Evolutionary conservation across 2,113 vertebrate genomes (phyloP), one percentile per base, ranked within the genome.

Genomic region (Nanorana parkeri): DNA sequence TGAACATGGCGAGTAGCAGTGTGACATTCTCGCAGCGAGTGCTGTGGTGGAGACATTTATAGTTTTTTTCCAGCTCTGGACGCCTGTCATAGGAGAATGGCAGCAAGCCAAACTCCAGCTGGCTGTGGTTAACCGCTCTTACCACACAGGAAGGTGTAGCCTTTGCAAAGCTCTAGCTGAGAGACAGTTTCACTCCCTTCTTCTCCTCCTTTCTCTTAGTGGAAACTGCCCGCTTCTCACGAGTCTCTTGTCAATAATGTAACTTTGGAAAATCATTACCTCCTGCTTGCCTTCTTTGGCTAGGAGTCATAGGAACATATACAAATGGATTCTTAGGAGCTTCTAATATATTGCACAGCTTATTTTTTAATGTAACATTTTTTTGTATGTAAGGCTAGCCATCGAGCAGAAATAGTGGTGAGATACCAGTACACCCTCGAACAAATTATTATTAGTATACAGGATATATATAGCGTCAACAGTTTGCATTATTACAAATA

Each of bases 101-200:
- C 77, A n/a, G 15, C 5, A 10, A 24, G 77, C 60, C 79, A 73
- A 47, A 41, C 54, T 73, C 69, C 79, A 65, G 71, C 69, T 82
- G 63, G 20, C 41, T 82, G 80, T 56, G 80, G 80, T 82, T 66
- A 75, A 56, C 71, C 69, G 23, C 80, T 75, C 52, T 67, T 58
- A 75, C 80, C 71, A 63, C 80, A 82, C 71, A 75, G 69, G 71
- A 82, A 75, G 67, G 69, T 81, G 47, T 74, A 74, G 61, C 79
- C 55, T 74, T 71, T 72, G 60, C 60, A 24, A 74, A 81, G 19
- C 60, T 32, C 63, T 65, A 52, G 60, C 60, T 26, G 16, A 41
- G 32, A 29, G 66, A 79, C 68, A n/a, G 32, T 66, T 68, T 78
- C 77, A 55, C 76, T 78, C 26, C 47, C 20, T 20, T 23, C n/a